A percentile compares a stretch with the other conserved stretches of the same genome.
phyloP scores from a whole-genome alignment of 2,888 invertebrate genomes.

The Chrysina gloriosa region DNA sequence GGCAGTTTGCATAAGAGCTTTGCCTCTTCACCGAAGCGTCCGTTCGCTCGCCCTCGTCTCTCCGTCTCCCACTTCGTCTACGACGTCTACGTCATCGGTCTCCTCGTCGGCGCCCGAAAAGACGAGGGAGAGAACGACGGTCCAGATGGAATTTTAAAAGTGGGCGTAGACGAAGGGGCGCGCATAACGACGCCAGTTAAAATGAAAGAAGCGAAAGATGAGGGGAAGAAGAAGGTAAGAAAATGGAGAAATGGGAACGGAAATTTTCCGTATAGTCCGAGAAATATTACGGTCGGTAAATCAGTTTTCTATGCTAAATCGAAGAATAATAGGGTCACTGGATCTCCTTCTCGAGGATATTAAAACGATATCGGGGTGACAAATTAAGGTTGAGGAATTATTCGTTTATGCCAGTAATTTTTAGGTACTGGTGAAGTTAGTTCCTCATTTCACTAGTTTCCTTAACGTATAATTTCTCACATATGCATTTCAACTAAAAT shows the following conservation, averaged over 20 bases:
- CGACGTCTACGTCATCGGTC: no score
- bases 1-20: conserved; percentile 39
- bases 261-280: background rate
- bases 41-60: background rate
- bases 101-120: no score
- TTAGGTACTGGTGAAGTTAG: background rate
- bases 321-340: conserved; percentile 37
- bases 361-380: background rate
- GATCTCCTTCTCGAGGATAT: background rate
- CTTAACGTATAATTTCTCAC: no score
- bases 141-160: conserved; percentile 42
- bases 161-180: background rate
- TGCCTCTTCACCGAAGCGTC: conserved; percentile 8
- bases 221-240: conserved; percentile 11
- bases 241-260: background rate
- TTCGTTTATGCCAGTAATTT: background rate
- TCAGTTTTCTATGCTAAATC: conserved; percentile 35
- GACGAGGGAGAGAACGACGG: conserved; percentile 1
- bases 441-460: no score
- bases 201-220: background rate
- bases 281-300: conserved; percentile 38
- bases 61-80: background rate
- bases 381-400: background rate
- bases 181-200: conserved; percentile 12
- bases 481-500: no score